Evolutionary conservation across 2,888 invertebrate species (phyloP).

Genomic region (Philereme vetulata): DNA sequence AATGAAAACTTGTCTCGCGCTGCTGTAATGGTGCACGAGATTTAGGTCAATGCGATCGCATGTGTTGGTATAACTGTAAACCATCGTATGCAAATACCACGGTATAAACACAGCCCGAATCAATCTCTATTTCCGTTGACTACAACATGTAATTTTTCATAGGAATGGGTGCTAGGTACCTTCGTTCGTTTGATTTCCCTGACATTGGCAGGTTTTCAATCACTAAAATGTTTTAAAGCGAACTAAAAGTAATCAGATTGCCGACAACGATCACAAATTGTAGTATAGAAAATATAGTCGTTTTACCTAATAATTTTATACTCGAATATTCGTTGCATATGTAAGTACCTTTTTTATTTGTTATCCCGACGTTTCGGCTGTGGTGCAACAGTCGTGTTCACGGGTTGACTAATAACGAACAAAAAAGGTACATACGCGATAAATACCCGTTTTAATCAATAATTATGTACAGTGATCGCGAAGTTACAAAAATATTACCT

Average conservation of each 20-base stretch:
- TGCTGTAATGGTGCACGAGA: conserved; percentile 40
- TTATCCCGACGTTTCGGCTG: too few species aligned
- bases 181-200: conserved; percentile 28
- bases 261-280: conserved; percentile 1
- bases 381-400: too few species aligned
- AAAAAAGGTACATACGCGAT: too few species aligned
- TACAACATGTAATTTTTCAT: conserved; percentile 39
- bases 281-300: conserved; percentile 6
- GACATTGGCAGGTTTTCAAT: conserved; percentile 33
- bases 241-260: conserved; percentile 14
- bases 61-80: conserved; percentile 46
- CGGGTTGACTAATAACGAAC: too few species aligned
- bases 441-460: too few species aligned
- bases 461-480: too few species aligned
- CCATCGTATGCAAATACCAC: conserved; percentile 51
- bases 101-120: conserved; percentile 45
- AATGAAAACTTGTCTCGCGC: conserved; percentile 36
- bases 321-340: not conserved
- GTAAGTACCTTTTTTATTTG: too few species aligned
- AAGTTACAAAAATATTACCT: too few species aligned
- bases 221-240: conserved; percentile 25
- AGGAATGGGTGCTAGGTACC: conserved; percentile 12
- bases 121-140: conserved; percentile 47
- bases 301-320: not conserved
- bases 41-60: conserved; percentile 61